Evolutionary conservation across 2,888 invertebrate genomes (phyloP), one percentile per base, ranked within the genome.

Genomic region (Coelinius sp.): DNA sequence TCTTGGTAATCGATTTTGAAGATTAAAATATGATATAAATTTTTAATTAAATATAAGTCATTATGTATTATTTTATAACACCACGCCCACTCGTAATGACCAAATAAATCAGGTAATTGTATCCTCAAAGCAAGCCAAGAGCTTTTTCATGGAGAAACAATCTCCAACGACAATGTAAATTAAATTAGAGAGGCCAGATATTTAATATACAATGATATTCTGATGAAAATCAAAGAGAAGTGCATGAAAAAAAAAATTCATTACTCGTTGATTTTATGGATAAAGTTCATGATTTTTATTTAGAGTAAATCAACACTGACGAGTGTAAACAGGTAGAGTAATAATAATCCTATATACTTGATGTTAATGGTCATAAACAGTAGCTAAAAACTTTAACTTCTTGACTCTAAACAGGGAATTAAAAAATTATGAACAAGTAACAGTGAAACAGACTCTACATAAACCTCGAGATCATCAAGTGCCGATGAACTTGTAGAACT

Each of bases 151-250:
- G 27, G 10, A 14, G 35, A 62, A 68, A 62, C 14, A 68, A 49
- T 62, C 46, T 62, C 20, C 62, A 62, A 12, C 49, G 12, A 68
- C 31, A 49, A 46, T 62, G 68, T 49, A 62, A 59, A 49, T 62
- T 49, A 62, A 62, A 68, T 59, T 68, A 68, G 20, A 68, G 41
- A n/a, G 25, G 17, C 44, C 14, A 41, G 49, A 24, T 27, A 46
- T 68, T 68, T 62, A 49, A 68, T 35, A 62, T 24, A 31, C 31
- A 12, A 31, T 31, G 4, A 17, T 59, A 27, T 12, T n/a, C 35
- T 20, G 35, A 14, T 27, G 7, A 53, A 41, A 49, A 49, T 49
- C 4, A 8, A 14, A 17, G 17, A 49, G 22, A 8, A n/a, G n/a
- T n/a, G n/a, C n/a, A n/a, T n/a, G n/a, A n/a, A 44, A 31, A 31